Evolutionary conservation across 2,888 invertebrate species (phyloP), one percentile per base, ranked within the genome.

Genomic region (Quadroppia sp.): DNA sequence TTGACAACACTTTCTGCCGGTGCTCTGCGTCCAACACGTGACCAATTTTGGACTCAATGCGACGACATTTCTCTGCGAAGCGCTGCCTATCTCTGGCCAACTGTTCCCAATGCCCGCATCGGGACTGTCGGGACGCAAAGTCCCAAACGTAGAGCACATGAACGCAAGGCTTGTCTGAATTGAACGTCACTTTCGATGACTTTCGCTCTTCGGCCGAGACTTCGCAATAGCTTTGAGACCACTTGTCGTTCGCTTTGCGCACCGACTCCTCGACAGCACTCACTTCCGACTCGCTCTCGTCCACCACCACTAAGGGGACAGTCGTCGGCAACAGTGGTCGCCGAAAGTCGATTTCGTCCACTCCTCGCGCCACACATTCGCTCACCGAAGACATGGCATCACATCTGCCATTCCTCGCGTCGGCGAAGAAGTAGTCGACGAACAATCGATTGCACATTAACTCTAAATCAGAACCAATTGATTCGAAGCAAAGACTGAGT

Each of bases 91-190:
- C 64, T 7, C 32, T 17, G 15, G 64, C 64, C 64, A 64, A n/a
- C n/a, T 64, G 32, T 17, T 64, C 64, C 64, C 64, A 64, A 17
- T 36, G 2, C n/a, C 64, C 64, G 36, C 64, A 36, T n/a, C 64
- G 32, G 1, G 64, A 32, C 64, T n/a, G 32, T n/a, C 64, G 32
- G n/a, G 32, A 36, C 3, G 64, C 64, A n/a, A 36, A 64, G n/a
- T 64, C 64, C 64, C 64, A 64, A 64, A 64, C 64, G 17, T 36
- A 20, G 1, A 64, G 36, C n/a, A 64, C 64, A 4, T 36, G 64
- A 4, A 64, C 30, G 11, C n/a, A 64, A 9, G 64, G 64, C 32
- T 64, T 64, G 20, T 30, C 36, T n/a, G 32, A 6, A 64, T n/a
- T 25, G 32, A 64, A 64, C 2, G 17, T 64, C n/a, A 64, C 36